phyloP scores from a whole-genome alignment of 2,888 invertebrate species.

The Meiosimyza platycephala region DNA sequence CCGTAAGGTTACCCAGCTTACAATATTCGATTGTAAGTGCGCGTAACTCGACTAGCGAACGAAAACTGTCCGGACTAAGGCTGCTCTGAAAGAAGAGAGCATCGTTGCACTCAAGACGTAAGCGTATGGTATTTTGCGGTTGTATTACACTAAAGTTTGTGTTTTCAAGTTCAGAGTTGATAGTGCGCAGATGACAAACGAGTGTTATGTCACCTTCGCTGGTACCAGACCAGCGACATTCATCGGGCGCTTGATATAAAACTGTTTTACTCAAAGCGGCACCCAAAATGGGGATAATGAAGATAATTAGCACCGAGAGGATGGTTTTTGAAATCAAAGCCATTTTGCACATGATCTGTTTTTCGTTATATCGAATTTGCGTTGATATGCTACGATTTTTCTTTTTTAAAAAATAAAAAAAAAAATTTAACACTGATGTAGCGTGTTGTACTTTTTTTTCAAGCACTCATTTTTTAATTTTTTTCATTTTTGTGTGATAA shows the following conservation, averaged over 20 bases:
- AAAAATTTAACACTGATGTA: constrained; percentile 2
- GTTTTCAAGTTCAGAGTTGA: constrained; percentile 88
- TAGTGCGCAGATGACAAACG: constrained; percentile 82
- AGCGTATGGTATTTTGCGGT: constrained; percentile 83
- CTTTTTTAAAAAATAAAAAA: background rate
- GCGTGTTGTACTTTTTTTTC: constrained; percentile 13
- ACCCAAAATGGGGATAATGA: constrained; percentile 64
- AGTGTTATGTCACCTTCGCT: constrained; percentile 75
- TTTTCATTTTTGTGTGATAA: constrained; percentile 20
- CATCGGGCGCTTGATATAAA: constrained; percentile 84
- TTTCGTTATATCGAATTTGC: constrained; percentile 26
- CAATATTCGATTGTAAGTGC: constrained; percentile 87
- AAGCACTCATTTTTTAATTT: constrained; percentile 17
- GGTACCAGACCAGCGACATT: constrained; percentile 72
- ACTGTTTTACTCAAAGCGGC: constrained; percentile 66
- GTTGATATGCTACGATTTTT: constrained; percentile 4
- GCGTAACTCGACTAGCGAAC: constrained; percentile 82
- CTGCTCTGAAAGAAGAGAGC: constrained; percentile 84
- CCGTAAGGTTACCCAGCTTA: constrained; percentile 86
- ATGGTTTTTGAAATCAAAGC: constrained; percentile 54
- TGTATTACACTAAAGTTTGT: constrained; percentile 90
- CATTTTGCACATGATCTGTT: constrained; percentile 49
- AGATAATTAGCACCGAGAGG: constrained; percentile 63
- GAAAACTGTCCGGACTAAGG: constrained; percentile 81
- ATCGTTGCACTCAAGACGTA: constrained; percentile 84